A percentile compares a stretch with the other conserved stretches of the same genome.
These are phyloP conservation scores for Pogonocherus hispidulus DNA, from an alignment of 2,888 invertebrate species.

Conservation along the genomic window DNA sequence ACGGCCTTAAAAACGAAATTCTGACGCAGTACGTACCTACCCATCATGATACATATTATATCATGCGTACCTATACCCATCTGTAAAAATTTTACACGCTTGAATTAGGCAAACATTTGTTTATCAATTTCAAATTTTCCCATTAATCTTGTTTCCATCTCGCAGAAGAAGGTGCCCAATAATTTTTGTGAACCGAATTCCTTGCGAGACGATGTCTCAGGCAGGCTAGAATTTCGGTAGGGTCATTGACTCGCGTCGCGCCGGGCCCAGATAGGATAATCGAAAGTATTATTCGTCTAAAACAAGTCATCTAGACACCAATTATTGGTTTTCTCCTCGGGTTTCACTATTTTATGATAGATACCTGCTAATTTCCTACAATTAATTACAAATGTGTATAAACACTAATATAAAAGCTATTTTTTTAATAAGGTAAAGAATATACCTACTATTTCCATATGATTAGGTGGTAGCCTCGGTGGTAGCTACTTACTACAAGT, in stretches of 20 bases:
- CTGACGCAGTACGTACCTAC: too few species aligned
- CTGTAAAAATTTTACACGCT: background rate
- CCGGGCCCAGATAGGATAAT: constrained; percentile 4
- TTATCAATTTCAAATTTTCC: constrained; percentile 12
- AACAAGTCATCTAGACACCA: background rate
- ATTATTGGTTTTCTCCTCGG: too few species aligned
- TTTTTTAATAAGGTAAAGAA: too few species aligned
- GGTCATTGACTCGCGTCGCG: constrained; percentile 16
- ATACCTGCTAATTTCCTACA: background rate
- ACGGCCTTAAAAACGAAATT: background rate
- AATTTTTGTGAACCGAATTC: constrained; percentile 30
- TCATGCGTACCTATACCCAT: background rate
- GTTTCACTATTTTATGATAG: background rate
- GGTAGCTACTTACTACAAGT: too few species aligned
- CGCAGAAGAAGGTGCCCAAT: background rate
- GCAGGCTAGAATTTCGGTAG: constrained; percentile 27
- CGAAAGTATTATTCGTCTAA: background rate
- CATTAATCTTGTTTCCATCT: background rate
- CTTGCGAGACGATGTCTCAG: constrained; percentile 13
- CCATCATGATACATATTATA: background rate
- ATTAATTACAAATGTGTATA: too few species aligned
- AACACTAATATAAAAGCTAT: too few species aligned
- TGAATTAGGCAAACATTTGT: constrained; percentile 10
- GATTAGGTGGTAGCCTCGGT: too few species aligned
- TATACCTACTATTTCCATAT: too few species aligned